Evolutionary conservation across 2,888 invertebrate species (phyloP), one percentile per base, ranked within the genome.

Genomic region (Nebria brevicollis): DNA sequence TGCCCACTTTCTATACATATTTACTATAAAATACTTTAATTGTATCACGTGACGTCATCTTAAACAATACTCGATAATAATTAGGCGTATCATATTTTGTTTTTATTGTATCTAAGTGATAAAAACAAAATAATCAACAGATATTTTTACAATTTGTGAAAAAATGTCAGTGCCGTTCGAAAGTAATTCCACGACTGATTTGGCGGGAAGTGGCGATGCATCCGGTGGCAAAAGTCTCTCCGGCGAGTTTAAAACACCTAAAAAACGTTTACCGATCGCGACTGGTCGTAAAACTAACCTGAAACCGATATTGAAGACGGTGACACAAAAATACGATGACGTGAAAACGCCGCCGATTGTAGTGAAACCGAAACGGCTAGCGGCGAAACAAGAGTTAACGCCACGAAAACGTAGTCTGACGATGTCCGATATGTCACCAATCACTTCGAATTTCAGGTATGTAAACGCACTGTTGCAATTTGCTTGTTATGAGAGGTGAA

Each of bases 181-280:
- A 70, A 26, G 26, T 26, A 15, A 25, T 70, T 70, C 70, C 26
- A 20, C 20, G 13, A 70, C 70, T 5, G 70, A 70, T 20, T 34
- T 70, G 13, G 26, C 70, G 8, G 70, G 70, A 25, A 70, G 70
- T 70, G 70, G 70, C 15, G 70, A 70, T 26, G 70, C 70, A 8
- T 70, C 70, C 25, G 25, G 66, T 13, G 66, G 7, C 8, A 66
- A 66, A 66, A 15, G 5, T 13, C 25, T 70, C 11, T 26, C 25
- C 11, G 6, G 11, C 11, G 70, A 70, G 8, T 25, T 34, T 25
- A 70, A 70, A 70, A 26, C 34, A 1, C 20, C 70, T 7, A 34
- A 26, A 4, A 70, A 70, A 26, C 70, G 70, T 70, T 25, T 70
- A 26, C 70, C 70, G 25, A 15, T 70, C 6, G 20, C 70, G 13